Evolutionary conservation across 2,113 vertebrate species (phyloP).

Genomic region (Heterocephalus glaber): DNA sequence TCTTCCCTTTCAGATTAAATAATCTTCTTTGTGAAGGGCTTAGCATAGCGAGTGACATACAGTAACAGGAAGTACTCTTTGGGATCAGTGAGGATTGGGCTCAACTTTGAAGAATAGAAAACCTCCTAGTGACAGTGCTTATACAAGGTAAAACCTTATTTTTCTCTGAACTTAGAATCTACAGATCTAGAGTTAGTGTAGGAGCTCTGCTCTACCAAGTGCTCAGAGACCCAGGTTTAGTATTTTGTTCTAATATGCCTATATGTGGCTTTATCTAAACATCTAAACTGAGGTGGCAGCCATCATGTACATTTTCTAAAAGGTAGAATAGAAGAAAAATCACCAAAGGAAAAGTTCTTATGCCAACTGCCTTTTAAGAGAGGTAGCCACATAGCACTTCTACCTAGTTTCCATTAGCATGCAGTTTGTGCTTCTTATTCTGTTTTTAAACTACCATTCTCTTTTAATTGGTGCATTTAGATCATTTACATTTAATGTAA

Average conservation of each 20-base stretch:
- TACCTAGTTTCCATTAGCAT: neutral
- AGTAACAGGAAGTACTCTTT: neutral
- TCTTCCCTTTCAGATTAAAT: neutral
- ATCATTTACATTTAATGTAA: constrained; percentile 65
- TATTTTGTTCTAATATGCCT: neutral
- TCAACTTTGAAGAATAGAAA: constrained; percentile 11
- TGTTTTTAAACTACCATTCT: neutral
- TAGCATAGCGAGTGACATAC: neutral
- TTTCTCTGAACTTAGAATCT: constrained; percentile 28
- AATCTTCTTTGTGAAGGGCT: neutral
- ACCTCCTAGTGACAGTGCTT: neutral
- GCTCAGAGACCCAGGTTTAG: neutral
- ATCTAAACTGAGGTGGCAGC: neutral
- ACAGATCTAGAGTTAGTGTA: neutral
- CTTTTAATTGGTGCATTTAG: constrained; percentile 45
- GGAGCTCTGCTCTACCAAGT: neutral
- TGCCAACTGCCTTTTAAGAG: constrained; percentile 12
- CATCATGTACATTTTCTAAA: neutral
- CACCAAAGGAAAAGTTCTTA: neutral
- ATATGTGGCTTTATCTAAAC: neutral
- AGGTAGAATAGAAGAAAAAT: neutral
- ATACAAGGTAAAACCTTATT: neutral
- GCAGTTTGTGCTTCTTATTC: neutral
- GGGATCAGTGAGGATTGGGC: neutral
- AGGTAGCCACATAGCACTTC: neutral